Evolutionary conservation across 2,888 invertebrate genomes (phyloP), one percentile per base, ranked within the genome.

Genomic region (Cryptops parisi): DNA sequence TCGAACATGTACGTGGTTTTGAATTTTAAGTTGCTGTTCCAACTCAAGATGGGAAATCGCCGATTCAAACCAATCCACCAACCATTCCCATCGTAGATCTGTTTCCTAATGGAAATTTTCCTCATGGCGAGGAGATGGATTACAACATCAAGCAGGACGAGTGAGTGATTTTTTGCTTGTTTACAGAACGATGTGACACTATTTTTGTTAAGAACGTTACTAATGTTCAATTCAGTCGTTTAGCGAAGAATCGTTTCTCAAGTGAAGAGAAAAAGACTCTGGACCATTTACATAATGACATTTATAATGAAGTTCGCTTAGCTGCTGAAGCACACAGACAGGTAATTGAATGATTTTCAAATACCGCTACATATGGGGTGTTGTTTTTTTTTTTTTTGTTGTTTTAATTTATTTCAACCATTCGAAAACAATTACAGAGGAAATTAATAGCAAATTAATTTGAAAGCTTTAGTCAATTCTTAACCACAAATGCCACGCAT

Each of bases 321-420:
- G 97, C 97, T 21, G 97, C 98, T 9, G 98, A 99, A 68, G 96
- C 93, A 44, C 98, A 98, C 69, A 79, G 98, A 72, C 91, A 91
- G 74, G 82, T 86, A 65, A 33, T 33, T 33, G 6, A 33, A 9
- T 33, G 6, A 33, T 33, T 33, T 33, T 33, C 15, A 33, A 33
- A 33, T 33, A 9, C 33, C 33, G n/a, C n/a, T n/a, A n/a, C n/a
- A n/a, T n/a, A n/a, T n/a, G n/a, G n/a, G n/a, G n/a, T n/a, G n/a
- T n/a, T n/a, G n/a, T n/a, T 33, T 9, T 33, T 33, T 33, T 15
- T 33, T 15, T 9, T 15, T 9, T 9, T 9, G 33, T 15, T 9
- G 33, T 33, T 33, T 33, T 33, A 33, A 33, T 33, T 33, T 9
- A 33, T 33, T 33, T 33, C 33, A 33, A n/a, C n/a, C n/a, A n/a